These are phyloP conservation scores for Calephelis perditalis DNA, from an alignment of 2,888 invertebrate species.

Conservation along the genomic window DNA sequence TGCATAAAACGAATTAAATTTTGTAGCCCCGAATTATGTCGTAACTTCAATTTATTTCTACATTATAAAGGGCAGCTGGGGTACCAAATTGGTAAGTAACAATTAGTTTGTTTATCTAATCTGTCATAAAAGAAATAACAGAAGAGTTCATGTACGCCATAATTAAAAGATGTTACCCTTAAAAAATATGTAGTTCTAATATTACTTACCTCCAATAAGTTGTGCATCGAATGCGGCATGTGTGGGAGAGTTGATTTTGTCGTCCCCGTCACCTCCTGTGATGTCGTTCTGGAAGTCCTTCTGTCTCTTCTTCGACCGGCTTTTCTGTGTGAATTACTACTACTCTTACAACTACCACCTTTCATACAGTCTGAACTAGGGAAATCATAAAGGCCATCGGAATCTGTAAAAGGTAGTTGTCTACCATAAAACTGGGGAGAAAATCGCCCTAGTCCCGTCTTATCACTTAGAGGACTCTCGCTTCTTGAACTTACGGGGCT, in stretches of 20 bases:
- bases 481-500: constrained; percentile 88
- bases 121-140: too few species aligned
- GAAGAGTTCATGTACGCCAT: too few species aligned
- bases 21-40: too few species aligned
- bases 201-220: constrained; percentile 77
- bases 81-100: too few species aligned
- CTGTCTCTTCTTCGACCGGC: constrained; percentile 80
- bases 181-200: too few species aligned
- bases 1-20: too few species aligned
- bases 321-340: constrained; percentile 76
- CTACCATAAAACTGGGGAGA: constrained; percentile 85
- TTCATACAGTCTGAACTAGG: constrained; percentile 84
- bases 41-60: too few species aligned
- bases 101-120: too few species aligned
- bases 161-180: too few species aligned
- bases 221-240: constrained; percentile 74
- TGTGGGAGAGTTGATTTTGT: constrained; percentile 76
- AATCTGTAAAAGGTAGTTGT: constrained; percentile 85
- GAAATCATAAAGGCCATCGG: constrained; percentile 88
- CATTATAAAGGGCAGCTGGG: too few species aligned
- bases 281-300: constrained; percentile 73
- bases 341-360: constrained; percentile 71
- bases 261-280: constrained; percentile 63
- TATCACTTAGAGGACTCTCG: constrained; percentile 87
- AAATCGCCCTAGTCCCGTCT: constrained; percentile 82